A percentile compares a stretch with the other conserved stretches of the same genome.
Evolutionary conservation across 1,140 invertebrate species (phyloP).

Genomic region (Saxidomus purpurata): DNA sequence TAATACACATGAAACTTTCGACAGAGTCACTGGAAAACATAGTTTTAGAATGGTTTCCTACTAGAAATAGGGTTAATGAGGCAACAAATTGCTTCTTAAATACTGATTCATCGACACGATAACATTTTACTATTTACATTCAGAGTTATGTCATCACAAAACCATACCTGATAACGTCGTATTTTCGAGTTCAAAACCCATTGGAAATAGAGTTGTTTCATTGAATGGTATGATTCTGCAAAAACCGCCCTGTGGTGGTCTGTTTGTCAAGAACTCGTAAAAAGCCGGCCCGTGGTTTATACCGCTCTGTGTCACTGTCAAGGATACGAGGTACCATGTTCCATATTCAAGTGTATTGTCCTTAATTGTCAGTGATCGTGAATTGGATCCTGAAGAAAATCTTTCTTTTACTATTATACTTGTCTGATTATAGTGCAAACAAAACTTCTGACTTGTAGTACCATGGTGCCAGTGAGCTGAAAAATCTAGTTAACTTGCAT

Average conservation of each 20-base stretch:
- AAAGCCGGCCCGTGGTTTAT: constrained; percentile 38
- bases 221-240: constrained; percentile 20
- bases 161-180: constrained; percentile 3
- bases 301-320: background rate
- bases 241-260: constrained; percentile 21
- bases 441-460: too few species aligned
- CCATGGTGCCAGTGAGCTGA: too few species aligned
- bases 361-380: constrained; percentile 1
- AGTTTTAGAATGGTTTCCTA: background rate
- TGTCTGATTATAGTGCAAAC: too few species aligned
- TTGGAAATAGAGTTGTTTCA: background rate
- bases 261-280: constrained; percentile 53
- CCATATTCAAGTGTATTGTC: constrained; percentile 12
- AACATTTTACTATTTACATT: background rate
- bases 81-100: too few species aligned
- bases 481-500: too few species aligned
- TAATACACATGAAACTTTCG: background rate
- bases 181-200: background rate
- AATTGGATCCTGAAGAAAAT: background rate
- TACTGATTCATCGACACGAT: too few species aligned
- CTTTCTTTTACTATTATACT: too few species aligned
- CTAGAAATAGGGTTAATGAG: too few species aligned
- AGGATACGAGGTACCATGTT: constrained; percentile 29
- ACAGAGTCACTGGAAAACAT: background rate
- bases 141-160: too few species aligned